phyloP scores from a whole-genome alignment of 2,888 invertebrate genomes.

The Microchrysa polita region DNA sequence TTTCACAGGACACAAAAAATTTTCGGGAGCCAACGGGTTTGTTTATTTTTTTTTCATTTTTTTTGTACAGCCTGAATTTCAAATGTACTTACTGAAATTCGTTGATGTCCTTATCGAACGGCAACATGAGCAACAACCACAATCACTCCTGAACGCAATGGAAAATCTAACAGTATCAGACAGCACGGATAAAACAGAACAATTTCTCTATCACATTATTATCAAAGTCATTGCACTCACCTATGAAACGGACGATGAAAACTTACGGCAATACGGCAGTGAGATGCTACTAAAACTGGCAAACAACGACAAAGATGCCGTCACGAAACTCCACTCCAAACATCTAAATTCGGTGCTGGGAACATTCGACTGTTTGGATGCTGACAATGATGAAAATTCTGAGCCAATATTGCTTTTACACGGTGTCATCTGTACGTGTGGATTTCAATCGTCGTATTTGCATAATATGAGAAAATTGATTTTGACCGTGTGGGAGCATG shows the following conservation, averaged over 20 bases:
- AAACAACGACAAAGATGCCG: conserved; percentile 45
- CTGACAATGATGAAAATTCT: conserved; percentile 57
- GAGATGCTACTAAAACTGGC: conserved; percentile 22
- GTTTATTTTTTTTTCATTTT: too few species aligned
- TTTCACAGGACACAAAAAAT: too few species aligned
- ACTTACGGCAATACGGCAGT: background rate
- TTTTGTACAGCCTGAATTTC: conserved; percentile 56
- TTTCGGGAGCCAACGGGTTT: too few species aligned
- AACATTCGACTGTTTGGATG: conserved; percentile 59
- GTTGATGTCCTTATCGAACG: conserved; percentile 53
- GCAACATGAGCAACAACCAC: conserved; percentile 47
- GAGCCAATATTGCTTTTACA: conserved; percentile 60
- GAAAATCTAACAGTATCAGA: conserved; percentile 42
- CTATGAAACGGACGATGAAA: conserved; percentile 50
- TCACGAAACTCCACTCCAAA: conserved; percentile 56
- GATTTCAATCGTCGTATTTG: conserved; percentile 57
- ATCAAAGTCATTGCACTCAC: conserved; percentile 60
- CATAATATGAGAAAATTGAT: conserved; percentile 56
- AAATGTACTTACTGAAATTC: conserved; percentile 57
- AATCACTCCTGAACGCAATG: conserved; percentile 41
- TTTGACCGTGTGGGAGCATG: conserved; percentile 57
- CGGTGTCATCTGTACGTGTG: conserved; percentile 58
- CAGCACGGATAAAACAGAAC: conserved; percentile 49
- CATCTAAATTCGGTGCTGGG: conserved; percentile 56
- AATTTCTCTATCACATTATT: conserved; percentile 56